Evolutionary conservation across 1,140 invertebrate genomes (phyloP), one percentile per base, ranked within the genome.

Genomic region (Drosophila miranda): DNA sequence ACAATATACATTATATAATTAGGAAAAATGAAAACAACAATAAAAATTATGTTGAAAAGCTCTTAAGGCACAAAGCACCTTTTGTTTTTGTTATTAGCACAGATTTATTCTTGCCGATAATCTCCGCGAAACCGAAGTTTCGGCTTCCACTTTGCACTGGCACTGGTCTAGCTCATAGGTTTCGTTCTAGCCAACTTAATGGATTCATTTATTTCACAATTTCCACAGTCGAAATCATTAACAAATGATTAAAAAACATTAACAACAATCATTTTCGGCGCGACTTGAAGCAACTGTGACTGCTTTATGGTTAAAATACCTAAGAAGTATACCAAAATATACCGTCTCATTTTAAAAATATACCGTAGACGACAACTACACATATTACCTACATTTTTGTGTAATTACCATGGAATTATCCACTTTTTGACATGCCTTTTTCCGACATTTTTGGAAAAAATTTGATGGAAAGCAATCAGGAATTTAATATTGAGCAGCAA

Each of bases 31-130:
- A 80, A 56, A 78, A 86, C 53, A 86, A 62, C 58, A 72, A 69
- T 66, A 46, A 76, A 46, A 76, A 58, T 58, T 72, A 48, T 71
- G 61, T 58, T 48, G 51, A 28, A n/a, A 38, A 38, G 11, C 34
- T 38, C 8, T 38, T 13, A 5, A 38, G 9, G 19, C 6, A 53
- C 23, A 73, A 86, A 68, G 68, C 80, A 83, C 80, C 81, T 83
- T 83, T 83, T 56, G 30, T 34, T 48, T 21, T 57, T 78, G 83
- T 83, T 73, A 63, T 70, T 83, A 86, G 75, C 80, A 84, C 81
- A 80, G 80, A 80, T 76, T 76, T 58, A 60, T 64, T 44, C 57
- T 64, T 70, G 53, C 48, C 68, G 56, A 61, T 59, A 26, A 0
- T 44, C 51, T 42, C 41, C 50, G 52, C 51, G 56, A 54, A 41